Evolutionary conservation across 1,140 invertebrate species (phyloP).

Genomic region (Hyles euphorbiae): DNA sequence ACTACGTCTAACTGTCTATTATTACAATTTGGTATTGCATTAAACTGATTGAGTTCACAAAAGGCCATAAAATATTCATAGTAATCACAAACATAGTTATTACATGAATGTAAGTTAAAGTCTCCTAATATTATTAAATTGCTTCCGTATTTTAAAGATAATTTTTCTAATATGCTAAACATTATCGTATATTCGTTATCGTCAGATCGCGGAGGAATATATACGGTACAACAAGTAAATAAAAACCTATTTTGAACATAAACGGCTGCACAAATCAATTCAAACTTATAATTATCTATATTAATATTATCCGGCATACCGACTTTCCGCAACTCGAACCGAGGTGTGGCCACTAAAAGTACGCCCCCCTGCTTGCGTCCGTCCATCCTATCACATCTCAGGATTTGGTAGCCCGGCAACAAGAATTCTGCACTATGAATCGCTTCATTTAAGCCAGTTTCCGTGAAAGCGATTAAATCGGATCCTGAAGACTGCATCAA

Average conservation of each 20-base stretch:
- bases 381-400: conserved; percentile 12
- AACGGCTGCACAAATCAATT: conserved; percentile 24
- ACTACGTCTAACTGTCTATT: conserved; percentile 10
- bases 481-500: not conserved
- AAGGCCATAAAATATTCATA: conserved; percentile 7
- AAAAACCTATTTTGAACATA: conserved; percentile 20
- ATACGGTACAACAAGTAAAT: conserved; percentile 24
- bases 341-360: conserved; percentile 10
- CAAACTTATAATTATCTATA: conserved; percentile 16
- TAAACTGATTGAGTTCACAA: conserved; percentile 2
- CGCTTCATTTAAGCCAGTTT: conserved; percentile 10
- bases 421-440: conserved; percentile 12
- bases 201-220: conserved; percentile 12
- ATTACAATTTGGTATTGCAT: conserved; percentile 6
- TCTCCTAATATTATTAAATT: conserved; percentile 16
- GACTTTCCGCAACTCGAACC: conserved; percentile 7
- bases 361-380: conserved; percentile 23
- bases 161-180: conserved; percentile 15
- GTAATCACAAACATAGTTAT: conserved; percentile 7
- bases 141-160: not conserved
- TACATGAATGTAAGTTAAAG: conserved; percentile 23
- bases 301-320: conserved; percentile 7
- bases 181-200: conserved; percentile 12
- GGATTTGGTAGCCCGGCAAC: conserved; percentile 11
- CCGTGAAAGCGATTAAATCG: conserved; percentile 3